These are phyloP conservation scores for Anorthoa munda DNA, from an alignment of 2,888 invertebrate genomes.

Conservation along the genomic window DNA sequence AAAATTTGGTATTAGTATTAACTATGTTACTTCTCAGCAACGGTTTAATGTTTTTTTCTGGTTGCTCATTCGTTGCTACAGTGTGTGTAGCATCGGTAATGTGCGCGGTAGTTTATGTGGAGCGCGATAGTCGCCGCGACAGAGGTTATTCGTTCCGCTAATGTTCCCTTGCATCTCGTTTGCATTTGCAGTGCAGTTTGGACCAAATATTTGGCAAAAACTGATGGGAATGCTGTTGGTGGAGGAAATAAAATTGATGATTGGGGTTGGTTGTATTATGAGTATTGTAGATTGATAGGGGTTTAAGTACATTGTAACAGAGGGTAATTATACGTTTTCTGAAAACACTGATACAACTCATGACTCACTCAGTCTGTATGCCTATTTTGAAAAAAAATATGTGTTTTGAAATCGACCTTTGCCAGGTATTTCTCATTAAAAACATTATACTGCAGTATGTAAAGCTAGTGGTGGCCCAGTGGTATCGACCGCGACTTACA, in stretches of 20 bases:
- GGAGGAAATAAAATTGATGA: not conserved
- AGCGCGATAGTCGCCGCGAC: constrained; percentile 86
- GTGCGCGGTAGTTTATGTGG: constrained; percentile 89
- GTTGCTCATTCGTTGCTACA: constrained; percentile 31
- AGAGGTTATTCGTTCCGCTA: constrained; percentile 90
- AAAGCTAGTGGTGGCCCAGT: no score
- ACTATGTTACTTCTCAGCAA: not conserved
- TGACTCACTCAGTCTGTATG: no score
- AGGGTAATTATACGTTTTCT: no score
- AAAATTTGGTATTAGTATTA: no score
- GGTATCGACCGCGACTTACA: no score
- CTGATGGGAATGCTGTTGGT: constrained; percentile 39
- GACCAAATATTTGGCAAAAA: constrained; percentile 62
- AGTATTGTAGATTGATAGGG: not conserved
- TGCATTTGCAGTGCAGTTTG: constrained; percentile 78
- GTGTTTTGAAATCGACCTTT: not conserved
- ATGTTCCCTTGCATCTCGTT: constrained; percentile 87
- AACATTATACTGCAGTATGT: not conserved
- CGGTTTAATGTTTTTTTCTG: not conserved
- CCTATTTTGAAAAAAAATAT: not conserved
- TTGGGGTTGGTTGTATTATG: not conserved
- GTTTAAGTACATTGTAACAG: no score
- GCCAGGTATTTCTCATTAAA: not conserved
- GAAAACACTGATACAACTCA: not conserved
- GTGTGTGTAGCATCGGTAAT: constrained; percentile 83